These are phyloP conservation scores for Eurypyga helias DNA, from an alignment of 2,113 vertebrate species.

Conservation along the genomic window DNA sequence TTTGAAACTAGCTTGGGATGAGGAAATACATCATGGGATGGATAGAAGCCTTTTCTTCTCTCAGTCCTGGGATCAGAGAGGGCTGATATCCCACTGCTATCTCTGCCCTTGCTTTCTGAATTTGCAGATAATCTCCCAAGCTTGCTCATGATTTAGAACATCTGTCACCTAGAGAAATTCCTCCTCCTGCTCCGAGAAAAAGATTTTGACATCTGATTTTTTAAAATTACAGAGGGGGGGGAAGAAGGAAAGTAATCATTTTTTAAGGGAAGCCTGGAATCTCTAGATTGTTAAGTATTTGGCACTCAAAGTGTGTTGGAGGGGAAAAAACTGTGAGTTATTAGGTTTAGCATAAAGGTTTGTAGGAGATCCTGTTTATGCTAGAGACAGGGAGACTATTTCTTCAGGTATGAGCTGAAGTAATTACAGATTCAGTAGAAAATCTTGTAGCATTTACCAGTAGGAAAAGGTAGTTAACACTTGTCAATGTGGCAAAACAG, in stretches of 20 bases:
- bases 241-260: not conserved
- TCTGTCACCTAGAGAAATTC: not conserved
- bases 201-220: not conserved
- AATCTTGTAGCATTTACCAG: not conserved
- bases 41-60: not conserved
- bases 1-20: not conserved
- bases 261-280: not conserved
- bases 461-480: not conserved
- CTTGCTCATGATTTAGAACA: not conserved
- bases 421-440: not conserved
- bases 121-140: not conserved
- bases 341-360: not conserved
- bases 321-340: fast-evolving
- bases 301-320: not conserved
- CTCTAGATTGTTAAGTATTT: not conserved
- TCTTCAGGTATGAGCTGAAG: not conserved
- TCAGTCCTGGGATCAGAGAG: not conserved
- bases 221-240: not conserved
- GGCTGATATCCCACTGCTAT: fast-evolving
- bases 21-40: not conserved
- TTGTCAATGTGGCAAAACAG: not conserved
- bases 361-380: not conserved
- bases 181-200: not conserved
- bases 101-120: not conserved
- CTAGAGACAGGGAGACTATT: not conserved